Base-by-base conservation (phyloP, 2,113 vertebrate species). In the Tachuris rubrigastra region DNA sequence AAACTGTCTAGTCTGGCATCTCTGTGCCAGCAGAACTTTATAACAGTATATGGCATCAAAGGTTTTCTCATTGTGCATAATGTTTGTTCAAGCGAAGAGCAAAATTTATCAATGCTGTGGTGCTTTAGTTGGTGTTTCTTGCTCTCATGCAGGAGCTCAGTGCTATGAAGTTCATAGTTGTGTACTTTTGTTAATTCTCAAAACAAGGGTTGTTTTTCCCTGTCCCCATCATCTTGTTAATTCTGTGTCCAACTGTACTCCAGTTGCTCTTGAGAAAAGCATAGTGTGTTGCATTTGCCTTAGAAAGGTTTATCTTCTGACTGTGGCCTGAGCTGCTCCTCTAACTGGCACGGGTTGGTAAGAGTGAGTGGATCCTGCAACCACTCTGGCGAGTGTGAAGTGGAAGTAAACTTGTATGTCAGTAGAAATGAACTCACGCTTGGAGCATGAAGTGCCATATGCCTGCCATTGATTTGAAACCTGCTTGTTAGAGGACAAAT, bases 341-440 rank as follows among this genome's bases (percentile, higher is more conserved):
- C 7, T 31, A 6, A 13, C 24, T 69, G 74, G 15, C 13, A 1
- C 12, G 1, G 0, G 0, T 6, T 14, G 18, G 10, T 25, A 24
- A 37, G 62, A 50, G 13, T 14, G 6, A 41, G n/a, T 10, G 50
- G 39, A 30, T 85, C 42, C 17, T 4, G 7, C 52, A 49, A 20
- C 27, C 56, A 2, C 39, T 53, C 10, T n/a, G n/a, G 3, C 66
- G 11, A 15, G n/a, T 2, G 6, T 49, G 37, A 62, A 50, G 11
- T n/a, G 18, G 69, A 66, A 63, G 47, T 28, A 37, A 28, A 65
- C 55, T 52, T 53, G 4, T 2, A 2, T 27, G n/a, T n/a, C 33
- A 25, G 0, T 35, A 2, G 18, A 33, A 84, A 30, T n/a, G 22
- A 80, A 13, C 21, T 83, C 6, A 21, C 28, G 8, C 49, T 66